phyloP scores from a whole-genome alignment of 2,113 vertebrate genomes.

The Orthochromis malagaraziensis region DNA sequence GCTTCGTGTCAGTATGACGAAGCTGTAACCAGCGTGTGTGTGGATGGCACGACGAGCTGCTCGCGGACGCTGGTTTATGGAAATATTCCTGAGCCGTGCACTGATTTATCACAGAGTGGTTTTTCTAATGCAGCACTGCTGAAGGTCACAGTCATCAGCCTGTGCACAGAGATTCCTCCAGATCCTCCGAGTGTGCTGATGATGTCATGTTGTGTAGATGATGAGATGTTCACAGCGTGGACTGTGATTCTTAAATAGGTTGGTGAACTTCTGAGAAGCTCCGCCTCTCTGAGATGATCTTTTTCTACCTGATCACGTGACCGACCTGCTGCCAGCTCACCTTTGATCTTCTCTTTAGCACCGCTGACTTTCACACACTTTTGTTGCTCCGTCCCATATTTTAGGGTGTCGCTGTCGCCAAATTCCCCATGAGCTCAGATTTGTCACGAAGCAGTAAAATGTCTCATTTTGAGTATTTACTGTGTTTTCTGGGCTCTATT shows the following conservation, averaged over 20 bases:
- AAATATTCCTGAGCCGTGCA: background rate
- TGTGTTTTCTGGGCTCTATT: background rate
- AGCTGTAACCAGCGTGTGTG: background rate
- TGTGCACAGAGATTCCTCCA: background rate
- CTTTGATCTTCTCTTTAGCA: background rate
- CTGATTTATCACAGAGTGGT: background rate
- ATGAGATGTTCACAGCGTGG: background rate
- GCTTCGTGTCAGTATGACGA: rapidly evolving
- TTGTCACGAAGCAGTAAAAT: background rate
- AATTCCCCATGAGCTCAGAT: background rate
- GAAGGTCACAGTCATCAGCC: background rate
- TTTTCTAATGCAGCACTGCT: background rate
- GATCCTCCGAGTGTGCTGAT: background rate
- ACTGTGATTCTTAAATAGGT: background rate
- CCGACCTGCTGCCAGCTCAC: background rate
- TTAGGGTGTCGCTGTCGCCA: background rate
- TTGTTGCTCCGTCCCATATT: background rate
- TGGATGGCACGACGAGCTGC: rapidly evolving
- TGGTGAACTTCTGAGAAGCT: background rate
- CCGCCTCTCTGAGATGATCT: background rate
- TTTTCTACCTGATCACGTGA: background rate
- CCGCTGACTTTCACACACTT: background rate
- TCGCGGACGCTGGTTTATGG: background rate
- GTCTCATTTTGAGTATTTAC: background rate
- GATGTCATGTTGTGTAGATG: background rate